Evolutionary conservation across 2,888 invertebrate species (phyloP), one percentile per base, ranked within the genome.

Genomic region (Teinopalpus imperialis): DNA sequence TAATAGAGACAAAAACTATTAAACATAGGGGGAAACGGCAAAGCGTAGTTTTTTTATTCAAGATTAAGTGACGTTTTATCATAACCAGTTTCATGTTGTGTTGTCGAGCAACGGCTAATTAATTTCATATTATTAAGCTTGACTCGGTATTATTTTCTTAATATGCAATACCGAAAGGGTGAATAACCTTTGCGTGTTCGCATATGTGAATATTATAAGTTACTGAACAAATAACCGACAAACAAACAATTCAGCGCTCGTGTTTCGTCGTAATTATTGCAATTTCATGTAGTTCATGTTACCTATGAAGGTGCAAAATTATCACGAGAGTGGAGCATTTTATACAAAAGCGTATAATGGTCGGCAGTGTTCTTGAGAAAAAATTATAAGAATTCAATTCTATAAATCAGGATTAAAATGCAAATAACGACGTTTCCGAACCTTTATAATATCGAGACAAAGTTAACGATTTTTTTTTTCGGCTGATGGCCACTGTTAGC

Each of bases 81-180:
- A 3, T 13, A 21, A n/a, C n/a, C 20, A 40, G 13, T 30, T 24
- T 32, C 26, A 26, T 32, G 26, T 53, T 48, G 59, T 61, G 60
- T 66, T 70, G 57, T 20, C 59, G 63, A 61, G 63, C 61, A 63
- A 52, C 58, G 51, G 49, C 57, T 60, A 59, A 67, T 67, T 64
- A 63, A 63, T 64, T 57, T 60, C 54, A 54, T 12, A 16, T 43
- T 36, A 43, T 30, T 21, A 60, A 56, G 56, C 52, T 52, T 59
- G 53, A 63, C 62, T 59, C 53, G n/a, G 39, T 39, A 26, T 32
- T 10, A 41, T 24, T 56, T 59, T 56, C 57, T 56, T 43, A 46
- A 58, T 43, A 36, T 43, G 43, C 35, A 35, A 30, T 2, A 26
- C 10, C 6, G 10, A 23, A 23, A 26, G 31, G 20, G 32, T 20